These are phyloP conservation scores for Aurelia sp. DNA, from an alignment of 30 jellyfish, hydroid and myxozoan genomes.

Conservation along the genomic window DNA sequence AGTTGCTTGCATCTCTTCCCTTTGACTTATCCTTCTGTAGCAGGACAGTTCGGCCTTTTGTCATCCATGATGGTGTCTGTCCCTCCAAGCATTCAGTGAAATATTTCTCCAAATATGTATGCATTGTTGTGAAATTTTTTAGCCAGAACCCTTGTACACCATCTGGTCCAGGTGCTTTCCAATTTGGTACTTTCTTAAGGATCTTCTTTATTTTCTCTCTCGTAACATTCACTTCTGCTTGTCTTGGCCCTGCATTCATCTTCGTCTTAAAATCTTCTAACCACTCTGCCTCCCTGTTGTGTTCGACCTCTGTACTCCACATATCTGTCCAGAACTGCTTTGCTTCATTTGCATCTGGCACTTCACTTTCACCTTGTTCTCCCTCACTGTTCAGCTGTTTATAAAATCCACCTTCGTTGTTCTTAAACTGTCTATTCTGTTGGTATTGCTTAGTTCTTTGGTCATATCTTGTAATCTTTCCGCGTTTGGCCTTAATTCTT, in stretches of 20 bases:
- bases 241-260: slow-evolving; percentile 8
- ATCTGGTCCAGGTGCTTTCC: slow-evolving; percentile 42
- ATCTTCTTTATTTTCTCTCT: slow-evolving; percentile 1
- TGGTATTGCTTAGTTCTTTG: slow-evolving; percentile 18
- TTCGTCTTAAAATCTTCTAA: not conserved
- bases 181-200: slow-evolving; percentile 19
- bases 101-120: slow-evolving; percentile 2
- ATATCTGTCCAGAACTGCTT: slow-evolving; percentile 20
- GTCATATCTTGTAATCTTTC: slow-evolving; percentile 7
- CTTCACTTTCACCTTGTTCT: not conserved
- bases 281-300: slow-evolving; percentile 1
- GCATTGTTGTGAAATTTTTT: not conserved
- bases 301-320: not conserved
- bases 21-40: slow-evolving; percentile 26
- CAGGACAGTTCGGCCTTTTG: slow-evolving; percentile 12
- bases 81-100: slow-evolving; percentile 19
- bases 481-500: not conserved
- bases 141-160: slow-evolving; percentile 22
- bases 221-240: slow-evolving; percentile 6
- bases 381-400: slow-evolving; percentile 1
- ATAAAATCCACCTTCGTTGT: slow-evolving; percentile 20
- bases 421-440: slow-evolving; percentile 19
- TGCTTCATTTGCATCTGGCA: slow-evolving; percentile 18
- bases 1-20: slow-evolving; percentile 14
- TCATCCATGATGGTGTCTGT: slow-evolving; percentile 29